phyloP scores from a whole-genome alignment of 1,140 invertebrate genomes.

The Lordiphosa mommai region DNA sequence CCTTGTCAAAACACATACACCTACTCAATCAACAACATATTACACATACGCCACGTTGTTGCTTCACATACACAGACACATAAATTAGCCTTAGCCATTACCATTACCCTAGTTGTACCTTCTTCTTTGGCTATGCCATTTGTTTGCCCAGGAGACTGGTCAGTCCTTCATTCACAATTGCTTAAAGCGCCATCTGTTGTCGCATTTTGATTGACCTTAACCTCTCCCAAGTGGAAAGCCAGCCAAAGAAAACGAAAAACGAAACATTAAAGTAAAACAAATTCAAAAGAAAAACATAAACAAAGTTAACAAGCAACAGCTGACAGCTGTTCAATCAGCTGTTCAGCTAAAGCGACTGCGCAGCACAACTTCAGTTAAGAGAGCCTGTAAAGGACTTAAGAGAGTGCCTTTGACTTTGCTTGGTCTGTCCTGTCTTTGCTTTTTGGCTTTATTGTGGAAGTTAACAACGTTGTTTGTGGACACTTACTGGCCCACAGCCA shows the following conservation, averaged over 20 bases:
- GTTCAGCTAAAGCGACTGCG: constrained; percentile 35
- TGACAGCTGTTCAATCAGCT: constrained; percentile 49
- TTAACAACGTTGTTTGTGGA: constrained; percentile 17
- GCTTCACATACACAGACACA: constrained; percentile 1
- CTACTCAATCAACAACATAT: constrained; percentile 4
- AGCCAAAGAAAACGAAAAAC: constrained; percentile 8
- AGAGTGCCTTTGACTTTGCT: constrained; percentile 25
- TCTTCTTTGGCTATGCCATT: constrained; percentile 1
- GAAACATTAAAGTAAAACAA: constrained; percentile 1
- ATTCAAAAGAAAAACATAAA: constrained; percentile 46
- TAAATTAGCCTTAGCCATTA: constrained; percentile 66
- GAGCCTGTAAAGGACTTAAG: constrained; percentile 15
- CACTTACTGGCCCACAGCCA: constrained; percentile 3
- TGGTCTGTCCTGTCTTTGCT: constrained; percentile 16
- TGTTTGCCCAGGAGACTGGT: too few species aligned
- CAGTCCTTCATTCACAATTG: neutral
- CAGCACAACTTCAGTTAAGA: constrained; percentile 29
- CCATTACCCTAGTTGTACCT: constrained; percentile 19
- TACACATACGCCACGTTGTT: constrained; percentile 49
- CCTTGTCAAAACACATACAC: neutral
- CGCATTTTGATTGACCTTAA: constrained; percentile 57
- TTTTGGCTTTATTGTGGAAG: constrained; percentile 23
- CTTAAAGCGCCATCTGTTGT: constrained; percentile 63
- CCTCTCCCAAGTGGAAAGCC: constrained; percentile 20
- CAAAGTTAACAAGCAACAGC: constrained; percentile 35